Conservation (phyloP, 2,888 invertebrate species). For the Platycnemis pennipes region DNA sequence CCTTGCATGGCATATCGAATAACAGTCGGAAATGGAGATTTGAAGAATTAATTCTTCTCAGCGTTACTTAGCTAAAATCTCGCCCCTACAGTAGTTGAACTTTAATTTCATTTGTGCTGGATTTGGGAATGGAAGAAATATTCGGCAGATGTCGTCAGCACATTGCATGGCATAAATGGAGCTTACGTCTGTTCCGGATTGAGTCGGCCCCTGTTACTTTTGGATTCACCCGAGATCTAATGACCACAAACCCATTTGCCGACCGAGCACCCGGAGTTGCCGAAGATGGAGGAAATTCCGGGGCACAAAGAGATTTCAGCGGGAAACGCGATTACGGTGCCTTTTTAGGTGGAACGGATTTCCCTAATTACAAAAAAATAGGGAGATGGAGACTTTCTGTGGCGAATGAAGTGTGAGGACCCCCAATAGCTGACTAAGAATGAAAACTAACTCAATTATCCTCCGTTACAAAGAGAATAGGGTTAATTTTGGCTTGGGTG, state of each 20-base stretch:
- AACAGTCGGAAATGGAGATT: background rate
- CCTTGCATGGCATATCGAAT: background rate
- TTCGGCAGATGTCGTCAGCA: background rate
- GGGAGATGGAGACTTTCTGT: background rate
- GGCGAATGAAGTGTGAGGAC: background rate
- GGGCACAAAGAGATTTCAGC: background rate
- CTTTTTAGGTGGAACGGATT: background rate
- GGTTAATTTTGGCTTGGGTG: background rate
- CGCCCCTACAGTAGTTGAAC: background rate
- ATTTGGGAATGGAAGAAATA: background rate
- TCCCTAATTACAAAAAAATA: slow-evolving; percentile 6
- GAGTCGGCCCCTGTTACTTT: background rate
- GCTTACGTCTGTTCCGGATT: background rate
- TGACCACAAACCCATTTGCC: background rate
- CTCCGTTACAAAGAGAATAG: background rate
- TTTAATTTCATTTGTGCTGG: background rate
- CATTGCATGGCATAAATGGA: background rate
- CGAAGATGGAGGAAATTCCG: background rate
- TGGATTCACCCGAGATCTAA: background rate
- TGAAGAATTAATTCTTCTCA: background rate
- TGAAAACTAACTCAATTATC: background rate
- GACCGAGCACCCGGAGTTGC: background rate
- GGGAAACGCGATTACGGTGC: background rate
- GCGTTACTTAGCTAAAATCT: background rate
- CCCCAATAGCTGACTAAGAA: background rate